Base-by-base conservation (phyloP, 1,140 invertebrate species). In the Sarcophaga peregrina region DNA sequence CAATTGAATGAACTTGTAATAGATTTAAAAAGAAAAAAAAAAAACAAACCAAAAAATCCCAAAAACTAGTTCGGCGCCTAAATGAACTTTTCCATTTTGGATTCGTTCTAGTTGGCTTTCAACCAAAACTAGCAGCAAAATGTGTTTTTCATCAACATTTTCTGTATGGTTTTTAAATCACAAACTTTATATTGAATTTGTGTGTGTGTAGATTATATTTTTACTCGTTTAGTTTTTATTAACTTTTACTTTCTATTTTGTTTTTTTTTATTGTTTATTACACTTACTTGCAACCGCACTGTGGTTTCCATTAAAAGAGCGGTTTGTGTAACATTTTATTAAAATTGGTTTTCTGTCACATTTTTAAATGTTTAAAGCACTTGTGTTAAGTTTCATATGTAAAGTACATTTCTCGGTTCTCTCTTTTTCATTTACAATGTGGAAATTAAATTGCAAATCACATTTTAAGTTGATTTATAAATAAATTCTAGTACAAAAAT, bases 71-170 rank as follows among this genome's bases (percentile, higher is more conserved):
- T 20, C 75, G 75, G 75, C 75, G 75, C 75, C 75, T 78, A 78
- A 50, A 78, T 78, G 48, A 78, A 78, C 75, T 78, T 52, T 78
- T 74, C 20, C 37, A 74, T 13, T 74, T 25, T 78, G 75, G 17
- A n/a, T 72, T 17, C 75, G 75, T 50, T 78, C 75, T 50, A 78
- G 47, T 78, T 78, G 75, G 75, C 75, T 78, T 78, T 20, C 11
- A 50, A 17, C 75, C 75, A 78, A 78, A 48, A 68, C 9, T 68
- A 58, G 7, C 7, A 58, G 7, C 7, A n/a, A 58, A 20, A 25
- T 78, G 20, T 20, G n/a, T 37, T 78, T 78, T 78, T 78, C 17
- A 68, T 20, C 62, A 68, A 68, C 75, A 10, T 50, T 78, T 20
- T 50, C 48, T 50, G 17, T 48, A 47, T 76, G 45, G 8, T 76